These are phyloP conservation scores for Catostomus latipinnis DNA, from an alignment of 2,797 vertebrate species.

Conservation along the genomic window DNA sequence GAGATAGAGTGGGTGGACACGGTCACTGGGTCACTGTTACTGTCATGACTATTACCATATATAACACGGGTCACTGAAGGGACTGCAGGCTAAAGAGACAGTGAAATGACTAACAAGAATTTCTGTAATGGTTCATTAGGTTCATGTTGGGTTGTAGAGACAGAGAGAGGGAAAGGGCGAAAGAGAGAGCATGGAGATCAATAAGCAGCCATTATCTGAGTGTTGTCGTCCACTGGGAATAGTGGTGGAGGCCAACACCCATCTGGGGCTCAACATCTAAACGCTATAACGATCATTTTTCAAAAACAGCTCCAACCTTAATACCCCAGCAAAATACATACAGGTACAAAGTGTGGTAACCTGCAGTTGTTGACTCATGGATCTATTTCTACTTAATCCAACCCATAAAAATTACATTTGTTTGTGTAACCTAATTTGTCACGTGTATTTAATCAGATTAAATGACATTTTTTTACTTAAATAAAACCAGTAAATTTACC, in stretches of 20 bases:
- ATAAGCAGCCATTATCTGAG: conserved; percentile 66
- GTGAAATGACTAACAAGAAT: conserved; percentile 16
- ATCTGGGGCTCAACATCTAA: conserved; percentile 34
- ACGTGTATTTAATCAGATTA: no score
- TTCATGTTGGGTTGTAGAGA: conserved; percentile 16
- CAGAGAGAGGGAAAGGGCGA: conserved; percentile 1
- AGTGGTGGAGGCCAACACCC: conserved; percentile 58
- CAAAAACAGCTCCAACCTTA: conserved; percentile 14
- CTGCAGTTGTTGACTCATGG: no score
- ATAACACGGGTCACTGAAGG: conserved; percentile 18
- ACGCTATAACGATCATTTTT: conserved; percentile 24
- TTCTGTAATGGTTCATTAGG: conserved; percentile 22
- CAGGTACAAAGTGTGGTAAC: no score
- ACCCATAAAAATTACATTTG: no score
- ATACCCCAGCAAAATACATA: background rate
- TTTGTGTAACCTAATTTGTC: no score
- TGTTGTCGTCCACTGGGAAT: conserved; percentile 55
- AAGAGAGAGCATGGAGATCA: conserved; percentile 59
- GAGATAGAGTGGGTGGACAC: background rate
- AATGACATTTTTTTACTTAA: no score
- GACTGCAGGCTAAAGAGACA: conserved; percentile 1
- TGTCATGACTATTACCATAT: conserved; percentile 24
- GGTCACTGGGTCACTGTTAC: conserved; percentile 41
- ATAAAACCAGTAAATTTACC: no score
- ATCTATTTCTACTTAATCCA: no score